Percentiles rank a stretch among this genome's conserved stretches.
phyloP scores from a whole-genome alignment of 2,888 invertebrate genomes.

The Oxycera nigricornis region DNA sequence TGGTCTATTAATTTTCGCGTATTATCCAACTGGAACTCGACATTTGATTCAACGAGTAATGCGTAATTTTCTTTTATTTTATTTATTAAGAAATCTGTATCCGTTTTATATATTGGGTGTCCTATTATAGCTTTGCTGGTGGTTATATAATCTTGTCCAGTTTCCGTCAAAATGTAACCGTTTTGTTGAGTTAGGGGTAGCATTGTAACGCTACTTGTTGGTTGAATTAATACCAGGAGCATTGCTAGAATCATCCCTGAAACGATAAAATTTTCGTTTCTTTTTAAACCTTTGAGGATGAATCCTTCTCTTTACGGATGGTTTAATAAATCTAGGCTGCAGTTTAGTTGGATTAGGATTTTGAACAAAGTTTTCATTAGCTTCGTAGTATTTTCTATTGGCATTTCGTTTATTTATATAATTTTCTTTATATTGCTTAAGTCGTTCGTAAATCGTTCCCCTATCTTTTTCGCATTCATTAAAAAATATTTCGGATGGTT shows the following conservation, averaged over 20 bases:
- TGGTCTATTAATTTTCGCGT: not conserved
- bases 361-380: conserved; percentile 7
- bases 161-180: conserved; percentile 1
- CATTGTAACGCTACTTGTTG: conserved; percentile 8
- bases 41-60: not conserved
- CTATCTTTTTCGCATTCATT: not conserved
- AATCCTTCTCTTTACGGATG: not conserved
- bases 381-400: not conserved
- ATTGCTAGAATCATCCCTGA: not conserved
- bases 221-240: not conserved
- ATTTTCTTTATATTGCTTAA: conserved; percentile 18
- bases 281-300: conserved; percentile 25
- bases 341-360: conserved; percentile 3
- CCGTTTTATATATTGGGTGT: conserved; percentile 16
- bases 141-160: not conserved
- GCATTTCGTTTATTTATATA: not conserved
- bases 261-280: conserved; percentile 21
- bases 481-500: conserved; percentile 18
- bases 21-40: not conserved
- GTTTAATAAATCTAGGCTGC: conserved; percentile 9
- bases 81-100: not conserved
- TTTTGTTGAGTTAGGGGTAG: conserved; percentile 17
- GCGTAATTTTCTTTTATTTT: not conserved
- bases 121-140: conserved; percentile 13
- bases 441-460: not conserved